These are phyloP conservation scores for Plutella xylostella DNA, from an alignment of 2,888 invertebrate genomes.

Conservation along the genomic window DNA sequence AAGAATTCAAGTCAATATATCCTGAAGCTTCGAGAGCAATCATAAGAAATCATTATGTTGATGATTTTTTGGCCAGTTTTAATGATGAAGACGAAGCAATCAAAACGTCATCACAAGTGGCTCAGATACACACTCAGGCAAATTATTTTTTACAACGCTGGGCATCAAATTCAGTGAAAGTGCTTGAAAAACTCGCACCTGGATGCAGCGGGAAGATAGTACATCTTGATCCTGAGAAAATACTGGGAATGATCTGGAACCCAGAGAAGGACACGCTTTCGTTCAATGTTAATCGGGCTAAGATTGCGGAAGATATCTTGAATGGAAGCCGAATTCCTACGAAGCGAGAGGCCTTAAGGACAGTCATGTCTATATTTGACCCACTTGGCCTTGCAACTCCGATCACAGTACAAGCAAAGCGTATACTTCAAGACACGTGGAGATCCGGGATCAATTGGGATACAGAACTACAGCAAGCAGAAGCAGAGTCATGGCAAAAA, in stretches of 20 bases:
- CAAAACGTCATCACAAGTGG: background rate
- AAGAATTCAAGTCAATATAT: background rate
- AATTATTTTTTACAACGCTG: background rate
- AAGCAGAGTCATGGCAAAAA: background rate
- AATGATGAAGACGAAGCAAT: background rate
- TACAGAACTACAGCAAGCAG: background rate
- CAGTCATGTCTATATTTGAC: slow-evolving; percentile 13
- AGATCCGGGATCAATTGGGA: slow-evolving; percentile 10
- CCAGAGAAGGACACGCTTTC: slow-evolving; percentile 2
- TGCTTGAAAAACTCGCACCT: background rate
- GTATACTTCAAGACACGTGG: slow-evolving; percentile 12
- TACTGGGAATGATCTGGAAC: slow-evolving; percentile 13
- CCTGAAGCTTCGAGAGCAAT: background rate
- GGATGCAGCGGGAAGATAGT: slow-evolving; percentile 4
- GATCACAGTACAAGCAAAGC: slow-evolving; percentile 8
- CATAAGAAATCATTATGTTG: background rate
- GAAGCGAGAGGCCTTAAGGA: slow-evolving; percentile 10
- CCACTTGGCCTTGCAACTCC: slow-evolving; percentile 9
- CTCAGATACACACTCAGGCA: background rate
- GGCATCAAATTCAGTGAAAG: slow-evolving; percentile 10
- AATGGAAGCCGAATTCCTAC: slow-evolving; percentile 7
- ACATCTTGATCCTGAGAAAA: slow-evolving; percentile 10
- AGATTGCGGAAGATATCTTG: slow-evolving; percentile 8
- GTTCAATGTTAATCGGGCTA: slow-evolving; percentile 8
- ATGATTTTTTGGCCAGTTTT: background rate